A percentile compares a stretch with the other conserved stretches of the same genome.
Evolutionary conservation across 2,113 vertebrate species (phyloP).

Genomic region (Crotalus horridus): DNA sequence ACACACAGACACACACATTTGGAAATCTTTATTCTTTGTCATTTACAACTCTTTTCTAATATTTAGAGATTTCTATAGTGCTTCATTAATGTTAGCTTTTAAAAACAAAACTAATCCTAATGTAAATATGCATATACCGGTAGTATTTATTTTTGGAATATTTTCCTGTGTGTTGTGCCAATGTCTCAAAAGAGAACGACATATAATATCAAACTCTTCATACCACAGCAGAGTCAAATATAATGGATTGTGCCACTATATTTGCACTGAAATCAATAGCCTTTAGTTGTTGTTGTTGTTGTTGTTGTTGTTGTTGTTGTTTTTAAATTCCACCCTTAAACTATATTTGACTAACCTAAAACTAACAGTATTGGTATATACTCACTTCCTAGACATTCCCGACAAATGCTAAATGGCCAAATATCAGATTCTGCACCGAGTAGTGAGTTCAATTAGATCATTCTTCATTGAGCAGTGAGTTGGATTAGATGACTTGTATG

Average conservation of each 20-base stretch:
- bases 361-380: not conserved
- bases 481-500: not conserved
- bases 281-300: not conserved
- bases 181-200: not conserved
- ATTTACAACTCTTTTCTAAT: not conserved
- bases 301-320: not conserved
- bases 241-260: not conserved
- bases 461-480: not conserved
- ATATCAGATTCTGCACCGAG: not conserved
- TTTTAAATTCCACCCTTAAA: not conserved
- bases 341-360: not conserved
- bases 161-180: not conserved
- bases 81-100: not conserved
- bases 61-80: not conserved
- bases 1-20: not conserved
- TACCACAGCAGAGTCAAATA: not conserved
- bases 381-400: not conserved
- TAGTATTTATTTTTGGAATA: not conserved
- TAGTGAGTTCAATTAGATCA: not conserved
- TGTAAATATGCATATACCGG: not conserved
- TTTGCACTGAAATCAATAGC: not conserved
- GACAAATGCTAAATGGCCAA: not conserved
- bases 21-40: not conserved
- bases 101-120: not conserved
- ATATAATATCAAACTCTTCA: not conserved